These are phyloP conservation scores for Pangasius macronema DNA, from an alignment of 2,797 vertebrate genomes.

Conservation along the genomic window DNA sequence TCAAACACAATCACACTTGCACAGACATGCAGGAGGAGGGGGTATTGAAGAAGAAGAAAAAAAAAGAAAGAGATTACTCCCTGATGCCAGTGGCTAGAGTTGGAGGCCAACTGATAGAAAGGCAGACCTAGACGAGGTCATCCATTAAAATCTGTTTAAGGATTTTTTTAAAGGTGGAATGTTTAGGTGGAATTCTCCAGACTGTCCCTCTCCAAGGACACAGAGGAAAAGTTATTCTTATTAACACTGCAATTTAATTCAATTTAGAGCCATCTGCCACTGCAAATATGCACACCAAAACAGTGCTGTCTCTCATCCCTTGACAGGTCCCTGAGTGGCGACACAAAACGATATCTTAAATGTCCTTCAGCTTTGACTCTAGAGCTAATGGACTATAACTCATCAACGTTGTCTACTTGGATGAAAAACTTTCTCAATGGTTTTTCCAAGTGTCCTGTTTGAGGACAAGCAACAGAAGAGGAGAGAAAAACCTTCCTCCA, in stretches of 20 bases:
- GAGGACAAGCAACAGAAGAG: constrained; percentile 30
- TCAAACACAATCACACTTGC: constrained; percentile 50
- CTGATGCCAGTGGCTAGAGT: constrained; percentile 22
- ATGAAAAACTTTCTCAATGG: constrained; percentile 38
- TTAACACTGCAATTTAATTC: constrained; percentile 62
- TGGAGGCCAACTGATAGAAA: constrained; percentile 51
- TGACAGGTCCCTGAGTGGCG: constrained; percentile 52
- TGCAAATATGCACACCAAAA: constrained; percentile 53
- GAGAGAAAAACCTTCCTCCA: not conserved
- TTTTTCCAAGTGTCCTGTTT: constrained; percentile 42
- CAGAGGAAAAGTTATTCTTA: constrained; percentile 56
- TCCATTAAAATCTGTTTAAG: constrained; percentile 41
- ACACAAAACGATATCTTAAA: constrained; percentile 51
- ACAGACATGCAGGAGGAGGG: constrained; percentile 48
- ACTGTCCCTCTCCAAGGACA: constrained; percentile 51
- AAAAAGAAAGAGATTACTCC: constrained; percentile 1
- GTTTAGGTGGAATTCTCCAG: constrained; percentile 46
- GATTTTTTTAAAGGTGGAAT: constrained; percentile 40
- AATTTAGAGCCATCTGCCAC: constrained; percentile 61
- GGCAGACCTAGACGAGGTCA: constrained; percentile 40
- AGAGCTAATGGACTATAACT: constrained; percentile 54
- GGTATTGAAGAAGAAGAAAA: not conserved
- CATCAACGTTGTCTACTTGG: constrained; percentile 51
- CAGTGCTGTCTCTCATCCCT: constrained; percentile 48
- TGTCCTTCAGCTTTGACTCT: constrained; percentile 57